These are phyloP conservation scores for Rhyzopertha dominica DNA, from an alignment of 1,140 invertebrate species.

Conservation along the genomic window DNA sequence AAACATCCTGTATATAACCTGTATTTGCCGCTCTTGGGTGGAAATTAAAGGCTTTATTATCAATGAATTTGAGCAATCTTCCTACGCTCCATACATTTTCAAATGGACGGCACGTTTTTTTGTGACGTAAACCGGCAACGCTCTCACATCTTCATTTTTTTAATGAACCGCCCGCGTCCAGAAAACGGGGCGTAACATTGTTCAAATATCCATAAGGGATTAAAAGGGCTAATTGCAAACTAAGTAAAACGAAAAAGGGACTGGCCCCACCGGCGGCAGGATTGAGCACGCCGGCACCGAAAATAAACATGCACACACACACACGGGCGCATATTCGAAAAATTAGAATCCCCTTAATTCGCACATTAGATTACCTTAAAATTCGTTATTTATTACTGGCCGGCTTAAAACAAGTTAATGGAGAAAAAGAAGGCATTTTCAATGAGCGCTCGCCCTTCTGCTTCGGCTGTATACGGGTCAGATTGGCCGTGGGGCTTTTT, in stretches of 20 bases:
- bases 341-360: slow-evolving; percentile 32
- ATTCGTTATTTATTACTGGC: slow-evolving; percentile 30
- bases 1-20: no score
- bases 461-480: slow-evolving; percentile 18
- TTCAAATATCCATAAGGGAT: slow-evolving; percentile 23
- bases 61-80: no score
- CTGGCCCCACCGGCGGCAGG: slow-evolving; percentile 2
- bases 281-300: slow-evolving; percentile 4
- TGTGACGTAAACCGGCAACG: no score
- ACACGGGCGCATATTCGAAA: slow-evolving; percentile 26
- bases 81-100: no score
- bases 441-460: slow-evolving; percentile 14
- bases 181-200: slow-evolving; percentile 19
- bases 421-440: slow-evolving; percentile 27
- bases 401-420: slow-evolving; percentile 23
- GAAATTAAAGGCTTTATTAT: no score
- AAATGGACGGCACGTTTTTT: no score
- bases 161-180: slow-evolving; percentile 17
- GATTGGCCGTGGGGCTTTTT: slow-evolving; percentile 24
- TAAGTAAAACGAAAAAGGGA: slow-evolving; percentile 23
- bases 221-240: slow-evolving; percentile 25
- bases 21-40: no score
- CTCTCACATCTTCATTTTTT: slow-evolving; percentile 19
- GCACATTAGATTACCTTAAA: slow-evolving; percentile 33
- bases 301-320: slow-evolving; percentile 12